Evolutionary conservation across 2,797 vertebrate species (phyloP).

Genomic region (Botia kubotai): DNA sequence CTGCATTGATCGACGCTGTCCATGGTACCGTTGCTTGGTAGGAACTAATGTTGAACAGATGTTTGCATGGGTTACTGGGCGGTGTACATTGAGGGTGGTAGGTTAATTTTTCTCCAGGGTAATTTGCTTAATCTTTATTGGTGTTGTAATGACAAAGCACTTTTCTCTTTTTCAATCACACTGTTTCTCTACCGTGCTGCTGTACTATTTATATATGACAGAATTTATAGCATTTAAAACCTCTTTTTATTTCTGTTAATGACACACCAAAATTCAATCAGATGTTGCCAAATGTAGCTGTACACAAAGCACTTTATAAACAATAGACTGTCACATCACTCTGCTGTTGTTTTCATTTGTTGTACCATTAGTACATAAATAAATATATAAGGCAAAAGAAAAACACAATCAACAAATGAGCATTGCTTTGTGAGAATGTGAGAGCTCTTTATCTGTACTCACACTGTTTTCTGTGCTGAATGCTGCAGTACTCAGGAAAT

Average conservation of each 20-base stretch:
- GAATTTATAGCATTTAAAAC: too few species aligned
- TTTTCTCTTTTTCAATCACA: background rate
- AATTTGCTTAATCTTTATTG: background rate
- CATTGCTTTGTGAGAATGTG: slow-evolving; percentile 51
- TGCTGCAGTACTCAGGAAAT: slow-evolving; percentile 61
- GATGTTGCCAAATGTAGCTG: background rate
- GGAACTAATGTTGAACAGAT: slow-evolving; percentile 27
- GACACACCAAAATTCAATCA: background rate
- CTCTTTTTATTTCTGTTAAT: too few species aligned
- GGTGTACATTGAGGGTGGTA: background rate
- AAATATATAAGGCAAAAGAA: slow-evolving; percentile 45
- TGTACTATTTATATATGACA: too few species aligned
- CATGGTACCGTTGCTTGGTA: slow-evolving; percentile 14
- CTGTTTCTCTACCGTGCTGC: too few species aligned
- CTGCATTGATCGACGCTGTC: slow-evolving; percentile 33
- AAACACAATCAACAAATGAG: slow-evolving; percentile 56
- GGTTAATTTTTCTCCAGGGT: background rate
- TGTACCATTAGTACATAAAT: slow-evolving; percentile 10
- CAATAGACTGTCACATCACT: background rate
- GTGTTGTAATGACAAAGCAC: background rate
- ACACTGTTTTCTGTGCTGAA: slow-evolving; percentile 60
- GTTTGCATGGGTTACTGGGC: background rate
- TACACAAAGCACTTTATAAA: background rate
- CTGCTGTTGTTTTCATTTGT: slow-evolving; percentile 1
- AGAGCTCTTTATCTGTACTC: slow-evolving; percentile 55